These are phyloP conservation scores for Schrankia costaestrigalis DNA, from an alignment of 2,888 invertebrate genomes.

Conservation along the genomic window DNA sequence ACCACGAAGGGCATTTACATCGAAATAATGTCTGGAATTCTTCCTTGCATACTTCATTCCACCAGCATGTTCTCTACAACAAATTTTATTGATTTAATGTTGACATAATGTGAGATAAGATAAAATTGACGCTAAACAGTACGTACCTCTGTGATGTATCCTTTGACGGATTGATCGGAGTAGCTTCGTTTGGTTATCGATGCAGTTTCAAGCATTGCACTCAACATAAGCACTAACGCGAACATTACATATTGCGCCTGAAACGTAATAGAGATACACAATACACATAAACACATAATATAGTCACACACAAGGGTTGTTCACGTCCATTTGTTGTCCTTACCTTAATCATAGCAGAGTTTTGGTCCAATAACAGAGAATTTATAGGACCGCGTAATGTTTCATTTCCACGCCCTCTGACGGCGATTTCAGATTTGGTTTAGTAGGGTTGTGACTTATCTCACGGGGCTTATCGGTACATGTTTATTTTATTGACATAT, in stretches of 20 bases:
- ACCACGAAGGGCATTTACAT: slow-evolving; percentile 94
- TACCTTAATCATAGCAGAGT: slow-evolving; percentile 71
- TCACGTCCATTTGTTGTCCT: slow-evolving; percentile 24
- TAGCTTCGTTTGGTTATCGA: slow-evolving; percentile 84
- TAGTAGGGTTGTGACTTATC: slow-evolving; percentile 30
- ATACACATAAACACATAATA: slow-evolving; percentile 33
- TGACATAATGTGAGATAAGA: slow-evolving; percentile 3
- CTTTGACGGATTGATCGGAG: slow-evolving; percentile 90
- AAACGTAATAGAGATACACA: slow-evolving; percentile 39
- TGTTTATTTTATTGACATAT: slow-evolving; percentile 12
- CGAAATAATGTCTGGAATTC: slow-evolving; percentile 93
- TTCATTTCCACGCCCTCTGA: slow-evolving; percentile 56
- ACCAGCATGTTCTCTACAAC: slow-evolving; percentile 93
- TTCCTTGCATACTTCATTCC: slow-evolving; percentile 96
- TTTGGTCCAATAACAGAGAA: slow-evolving; percentile 51
- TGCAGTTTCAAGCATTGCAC: slow-evolving; percentile 53
- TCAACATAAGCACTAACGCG: slow-evolving; percentile 56
- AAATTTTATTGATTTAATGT: slow-evolving; percentile 12
- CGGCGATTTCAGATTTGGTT: slow-evolving; percentile 39
- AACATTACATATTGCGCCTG: slow-evolving; percentile 65
- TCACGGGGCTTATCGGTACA: slow-evolving; percentile 27
- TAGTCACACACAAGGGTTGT: slow-evolving; percentile 25
- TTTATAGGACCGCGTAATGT: slow-evolving; percentile 44
- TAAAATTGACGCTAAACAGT: slow-evolving; percentile 2
- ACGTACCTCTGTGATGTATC: slow-evolving; percentile 90